These are phyloP conservation scores for Latheticus oryzae DNA, from an alignment of 2,888 invertebrate genomes.

Conservation along the genomic window DNA sequence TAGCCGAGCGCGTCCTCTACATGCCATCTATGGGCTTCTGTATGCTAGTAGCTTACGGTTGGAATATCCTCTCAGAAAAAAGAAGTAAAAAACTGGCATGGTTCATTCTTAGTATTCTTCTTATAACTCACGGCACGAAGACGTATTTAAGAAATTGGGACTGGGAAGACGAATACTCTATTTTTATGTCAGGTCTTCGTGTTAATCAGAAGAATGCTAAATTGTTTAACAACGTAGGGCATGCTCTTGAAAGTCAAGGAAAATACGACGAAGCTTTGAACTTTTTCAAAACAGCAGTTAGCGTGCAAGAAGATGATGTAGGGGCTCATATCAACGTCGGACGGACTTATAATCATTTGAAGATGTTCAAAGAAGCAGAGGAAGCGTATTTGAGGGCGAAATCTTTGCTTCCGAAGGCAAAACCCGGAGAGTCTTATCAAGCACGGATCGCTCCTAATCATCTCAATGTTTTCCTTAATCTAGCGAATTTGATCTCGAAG, in stretches of 20 bases:
- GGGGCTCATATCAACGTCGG: conserved; percentile 98
- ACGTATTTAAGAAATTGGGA: conserved; percentile 91
- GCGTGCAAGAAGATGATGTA: conserved; percentile 94
- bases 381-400: conserved; percentile 92
- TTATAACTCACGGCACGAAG: conserved; percentile 85
- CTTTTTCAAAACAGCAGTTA: conserved; percentile 92
- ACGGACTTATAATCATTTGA: conserved; percentile 91
- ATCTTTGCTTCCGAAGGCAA: conserved; percentile 88
- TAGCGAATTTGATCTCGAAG: conserved; percentile 93
- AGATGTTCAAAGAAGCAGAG: conserved; percentile 90
- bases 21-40: conserved; percentile 99
- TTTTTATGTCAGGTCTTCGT: conserved; percentile 91
- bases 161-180: conserved; percentile 92
- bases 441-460: conserved; percentile 96
- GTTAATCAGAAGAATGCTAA: conserved; percentile 94
- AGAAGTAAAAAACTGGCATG: conserved; percentile 75
- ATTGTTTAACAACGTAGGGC: conserved; percentile 96
- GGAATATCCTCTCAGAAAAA: conserved; percentile 75
- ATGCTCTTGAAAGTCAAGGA: conserved; percentile 87
- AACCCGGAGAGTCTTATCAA: conserved; percentile 94
- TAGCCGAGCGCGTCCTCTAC: conserved; percentile 94
- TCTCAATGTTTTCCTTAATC: conserved; percentile 93
- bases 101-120: conserved; percentile 72
- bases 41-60: conserved; percentile 89
- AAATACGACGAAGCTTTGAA: conserved; percentile 80